A percentile compares a stretch with the other conserved stretches of the same genome.
phyloP scores from a whole-genome alignment of 2,797 vertebrate genomes.

The Florisuga fusca region DNA sequence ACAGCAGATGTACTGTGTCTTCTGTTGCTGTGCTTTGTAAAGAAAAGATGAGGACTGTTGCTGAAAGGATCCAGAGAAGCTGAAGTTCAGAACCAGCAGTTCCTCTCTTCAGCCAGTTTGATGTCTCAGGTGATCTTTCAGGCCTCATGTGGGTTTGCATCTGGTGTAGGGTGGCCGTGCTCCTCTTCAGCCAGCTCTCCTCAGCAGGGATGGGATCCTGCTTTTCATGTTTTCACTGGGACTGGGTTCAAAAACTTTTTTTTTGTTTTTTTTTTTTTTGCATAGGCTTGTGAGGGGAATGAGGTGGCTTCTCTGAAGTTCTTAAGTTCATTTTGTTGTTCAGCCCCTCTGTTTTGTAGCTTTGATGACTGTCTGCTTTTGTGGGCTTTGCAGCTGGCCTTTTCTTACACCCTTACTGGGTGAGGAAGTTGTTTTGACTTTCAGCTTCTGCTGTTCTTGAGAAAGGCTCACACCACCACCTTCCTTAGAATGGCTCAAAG shows the following conservation, averaged over 20 bases:
- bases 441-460: not conserved
- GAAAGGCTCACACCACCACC: not conserved
- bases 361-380: not conserved
- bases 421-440: not conserved
- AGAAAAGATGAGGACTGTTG: not conserved
- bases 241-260: not conserved
- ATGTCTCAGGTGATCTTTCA: not conserved
- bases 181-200: not conserved
- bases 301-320: not conserved
- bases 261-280: not conserved
- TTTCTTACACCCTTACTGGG: not conserved
- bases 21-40: slow-evolving; percentile 8
- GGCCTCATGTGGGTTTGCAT: not conserved
- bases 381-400: not conserved
- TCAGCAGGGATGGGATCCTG: not conserved
- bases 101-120: not conserved
- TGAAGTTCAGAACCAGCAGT: not conserved
- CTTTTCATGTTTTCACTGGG: not conserved
- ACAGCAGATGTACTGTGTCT: not conserved
- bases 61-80: not conserved
- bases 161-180: accelerated
- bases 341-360: not conserved
- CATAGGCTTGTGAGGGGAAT: not conserved
- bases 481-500: not conserved
- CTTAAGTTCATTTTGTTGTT: not conserved